Percentiles rank a stretch among this genome's conserved stretches.
Conservation (phyloP, 2,888 invertebrate species). For the Drosophila engyochracea region DNA sequence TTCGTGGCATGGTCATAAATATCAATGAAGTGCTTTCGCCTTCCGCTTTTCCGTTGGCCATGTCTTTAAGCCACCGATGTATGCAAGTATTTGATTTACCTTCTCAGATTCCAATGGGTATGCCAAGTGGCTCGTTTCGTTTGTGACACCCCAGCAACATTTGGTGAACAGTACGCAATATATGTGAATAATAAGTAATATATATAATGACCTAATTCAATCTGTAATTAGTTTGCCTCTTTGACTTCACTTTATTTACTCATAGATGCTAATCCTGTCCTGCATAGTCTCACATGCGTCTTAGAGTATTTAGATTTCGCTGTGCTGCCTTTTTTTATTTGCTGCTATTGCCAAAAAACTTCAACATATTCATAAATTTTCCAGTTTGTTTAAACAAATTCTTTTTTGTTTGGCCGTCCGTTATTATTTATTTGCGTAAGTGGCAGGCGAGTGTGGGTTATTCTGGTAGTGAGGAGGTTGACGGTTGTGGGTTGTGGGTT, state of each 20-base stretch:
- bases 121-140: background rate
- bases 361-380: constrained; percentile 81
- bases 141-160: background rate
- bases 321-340: background rate
- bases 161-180: background rate
- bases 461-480: background rate
- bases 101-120: background rate
- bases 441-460: constrained; percentile 39
- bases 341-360: constrained; percentile 44
- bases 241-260: background rate
- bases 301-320: constrained; percentile 28
- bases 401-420: constrained; percentile 48
- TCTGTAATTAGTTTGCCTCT: background rate
- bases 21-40: constrained; percentile 63
- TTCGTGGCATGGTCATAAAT: constrained; percentile 60
- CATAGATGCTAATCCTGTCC: background rate
- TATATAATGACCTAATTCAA: background rate
- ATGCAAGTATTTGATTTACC: constrained; percentile 9
- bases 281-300: background rate
- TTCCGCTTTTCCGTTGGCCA: constrained; percentile 10
- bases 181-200: background rate
- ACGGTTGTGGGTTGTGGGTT: background rate
- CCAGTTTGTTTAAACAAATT: constrained; percentile 80
- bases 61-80: constrained; percentile 22
- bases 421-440: constrained; percentile 79